phyloP scores from a whole-genome alignment of 2,113 vertebrate species.

The Megaleporinus macrocephalus region DNA sequence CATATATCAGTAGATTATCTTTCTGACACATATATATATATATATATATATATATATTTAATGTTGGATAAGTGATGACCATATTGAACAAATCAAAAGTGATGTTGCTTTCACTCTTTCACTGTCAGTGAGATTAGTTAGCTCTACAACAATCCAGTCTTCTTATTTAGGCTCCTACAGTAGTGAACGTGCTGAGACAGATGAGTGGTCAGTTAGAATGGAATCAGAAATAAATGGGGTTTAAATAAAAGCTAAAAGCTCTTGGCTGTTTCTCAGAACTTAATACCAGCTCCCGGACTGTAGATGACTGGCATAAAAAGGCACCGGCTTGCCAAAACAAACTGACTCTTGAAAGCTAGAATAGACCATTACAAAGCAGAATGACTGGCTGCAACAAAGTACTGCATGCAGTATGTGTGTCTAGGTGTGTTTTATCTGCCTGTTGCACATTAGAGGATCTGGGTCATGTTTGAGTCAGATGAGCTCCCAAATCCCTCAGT shows the following conservation, averaged over 20 bases:
- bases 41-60: no score
- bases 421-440: constrained; percentile 27
- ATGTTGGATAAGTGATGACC: neutral
- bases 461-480: constrained; percentile 30
- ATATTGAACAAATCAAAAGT: neutral
- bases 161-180: no score
- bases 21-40: no score
- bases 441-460: constrained; percentile 8
- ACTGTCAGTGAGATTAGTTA: neutral
- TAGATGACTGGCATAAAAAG: constrained; percentile 6
- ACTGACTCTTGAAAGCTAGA: constrained; percentile 31
- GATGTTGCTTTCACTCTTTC: neutral
- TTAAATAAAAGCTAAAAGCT: constrained; percentile 3
- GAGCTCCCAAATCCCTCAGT: neutral
- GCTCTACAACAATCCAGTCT: neutral
- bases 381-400: constrained; percentile 19
- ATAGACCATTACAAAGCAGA: constrained; percentile 15
- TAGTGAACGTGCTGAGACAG: neutral
- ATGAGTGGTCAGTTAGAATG: neutral
- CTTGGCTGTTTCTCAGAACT: constrained; percentile 32
- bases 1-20: no score
- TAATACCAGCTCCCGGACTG: constrained; percentile 32
- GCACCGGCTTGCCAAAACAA: constrained; percentile 33
- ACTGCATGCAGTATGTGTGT: constrained; percentile 9
- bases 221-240: constrained; percentile 7